Evolutionary conservation across 2,888 invertebrate species (phyloP).

Genomic region (Nycteola revayana): DNA sequence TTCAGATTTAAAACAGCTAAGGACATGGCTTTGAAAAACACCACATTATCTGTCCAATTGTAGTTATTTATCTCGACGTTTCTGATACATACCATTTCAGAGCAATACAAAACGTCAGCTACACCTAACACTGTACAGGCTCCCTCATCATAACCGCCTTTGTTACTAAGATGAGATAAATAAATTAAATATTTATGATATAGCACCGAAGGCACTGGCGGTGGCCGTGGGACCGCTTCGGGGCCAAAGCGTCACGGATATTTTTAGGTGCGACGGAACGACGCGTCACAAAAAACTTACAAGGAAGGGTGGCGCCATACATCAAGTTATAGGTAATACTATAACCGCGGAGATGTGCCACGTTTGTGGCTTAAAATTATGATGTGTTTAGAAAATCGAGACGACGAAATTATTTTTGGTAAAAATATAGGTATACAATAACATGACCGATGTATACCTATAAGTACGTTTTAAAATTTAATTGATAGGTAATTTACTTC

Average conservation of each 20-base stretch:
- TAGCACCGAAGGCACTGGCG: conserved; percentile 36
- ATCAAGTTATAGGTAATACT: conserved; percentile 38
- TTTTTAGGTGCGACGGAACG: conserved; percentile 66
- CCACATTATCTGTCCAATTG: no score
- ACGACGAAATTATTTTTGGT: no score
- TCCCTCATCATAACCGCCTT: conserved; percentile 40
- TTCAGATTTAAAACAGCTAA: no score
- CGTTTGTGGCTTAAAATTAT: no score
- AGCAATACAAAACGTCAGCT: conserved; percentile 23
- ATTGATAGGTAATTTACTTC: no score
- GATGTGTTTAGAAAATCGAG: no score
- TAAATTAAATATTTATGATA: conserved; percentile 76
- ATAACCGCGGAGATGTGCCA: not conserved
- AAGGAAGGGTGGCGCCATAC: conserved; percentile 69
- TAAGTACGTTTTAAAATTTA: no score
- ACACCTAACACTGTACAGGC: conserved; percentile 48
- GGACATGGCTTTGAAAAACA: no score
- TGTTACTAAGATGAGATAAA: conserved; percentile 56
- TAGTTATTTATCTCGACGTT: no score
- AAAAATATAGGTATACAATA: no score
- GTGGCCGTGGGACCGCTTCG: conserved; percentile 61
- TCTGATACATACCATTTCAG: not conserved
- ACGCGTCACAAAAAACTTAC: conserved; percentile 67
- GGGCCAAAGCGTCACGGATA: conserved; percentile 66
- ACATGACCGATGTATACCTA: no score